A percentile compares a stretch with the other conserved stretches of the same genome.
phyloP scores from a whole-genome alignment of 2,888 invertebrate genomes.

The Apocheima hispidaria region DNA sequence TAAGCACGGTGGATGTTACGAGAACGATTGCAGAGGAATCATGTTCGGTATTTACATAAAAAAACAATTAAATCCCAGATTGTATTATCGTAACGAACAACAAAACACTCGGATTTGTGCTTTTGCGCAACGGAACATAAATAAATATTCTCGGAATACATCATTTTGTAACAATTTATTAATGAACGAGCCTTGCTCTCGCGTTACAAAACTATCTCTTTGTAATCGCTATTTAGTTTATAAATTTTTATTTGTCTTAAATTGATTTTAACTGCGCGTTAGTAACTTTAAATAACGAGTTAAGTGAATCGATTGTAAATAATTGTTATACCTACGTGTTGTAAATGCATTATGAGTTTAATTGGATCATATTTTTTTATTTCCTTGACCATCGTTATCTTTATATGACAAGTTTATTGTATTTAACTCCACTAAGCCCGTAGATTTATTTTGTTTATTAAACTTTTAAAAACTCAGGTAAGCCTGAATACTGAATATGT shows the following conservation, averaged over 20 bases:
- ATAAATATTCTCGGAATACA: constrained; percentile 46
- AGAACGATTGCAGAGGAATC: constrained; percentile 26
- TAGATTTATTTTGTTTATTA: background rate
- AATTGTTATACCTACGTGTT: constrained; percentile 4
- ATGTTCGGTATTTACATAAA: constrained; percentile 42
- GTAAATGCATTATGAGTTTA: constrained; percentile 13
- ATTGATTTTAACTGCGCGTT: constrained; percentile 1
- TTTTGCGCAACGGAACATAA: constrained; percentile 49
- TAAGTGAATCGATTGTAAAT: constrained; percentile 13
- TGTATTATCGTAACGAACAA: constrained; percentile 44
- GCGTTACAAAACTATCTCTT: constrained; percentile 50
- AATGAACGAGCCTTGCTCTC: constrained; percentile 48
- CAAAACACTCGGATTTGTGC: constrained; percentile 39
- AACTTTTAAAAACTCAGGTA: background rate
- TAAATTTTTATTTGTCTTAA: constrained; percentile 19
- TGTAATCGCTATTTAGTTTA: constrained; percentile 30
- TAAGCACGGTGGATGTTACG: constrained; percentile 25
- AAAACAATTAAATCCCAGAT: constrained; percentile 42
- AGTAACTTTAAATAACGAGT: constrained; percentile 14
- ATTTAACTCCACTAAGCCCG: background rate
- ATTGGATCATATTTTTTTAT: constrained; percentile 15
- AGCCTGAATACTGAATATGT: background rate
- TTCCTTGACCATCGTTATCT: constrained; percentile 10
- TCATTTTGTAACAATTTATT: constrained; percentile 50
- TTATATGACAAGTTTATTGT: constrained; percentile 6